phyloP scores from a whole-genome alignment of 1,140 invertebrate species.

The Myzus persicae region DNA sequence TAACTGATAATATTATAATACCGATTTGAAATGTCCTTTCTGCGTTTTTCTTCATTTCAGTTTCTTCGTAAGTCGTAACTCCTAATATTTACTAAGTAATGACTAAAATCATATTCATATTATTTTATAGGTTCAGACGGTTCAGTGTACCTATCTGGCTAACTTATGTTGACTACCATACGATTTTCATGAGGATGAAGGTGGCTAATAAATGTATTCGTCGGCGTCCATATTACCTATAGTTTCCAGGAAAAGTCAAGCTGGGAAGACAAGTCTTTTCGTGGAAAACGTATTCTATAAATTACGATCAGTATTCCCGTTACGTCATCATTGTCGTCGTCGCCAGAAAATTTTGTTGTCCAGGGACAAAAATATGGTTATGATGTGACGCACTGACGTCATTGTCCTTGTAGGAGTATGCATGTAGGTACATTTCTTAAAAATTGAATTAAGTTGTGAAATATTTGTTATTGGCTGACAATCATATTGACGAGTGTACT shows the following conservation, averaged over 20 bases:
- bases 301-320: not conserved
- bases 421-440: slow-evolving; percentile 4
- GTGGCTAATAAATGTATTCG: not conserved
- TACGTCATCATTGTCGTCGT: not conserved
- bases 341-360: not conserved
- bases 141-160: not conserved
- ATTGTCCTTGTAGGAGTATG: not conserved
- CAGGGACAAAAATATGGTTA: not conserved
- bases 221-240: not conserved
- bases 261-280: not conserved
- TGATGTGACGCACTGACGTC: not conserved
- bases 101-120: no score
- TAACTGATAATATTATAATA: no score
- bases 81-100: no score
- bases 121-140: no score
- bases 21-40: no score
- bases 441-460: slow-evolving; percentile 11
- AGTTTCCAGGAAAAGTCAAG: not conserved
- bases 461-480: not conserved
- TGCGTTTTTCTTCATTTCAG: no score
- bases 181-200: not conserved
- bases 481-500: slow-evolving; percentile 2
- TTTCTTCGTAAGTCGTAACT: no score
- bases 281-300: not conserved
- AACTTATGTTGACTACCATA: not conserved